Evolutionary conservation across 1,140 invertebrate genomes (phyloP).

Genomic region (Caenorhabditis latens): DNA sequence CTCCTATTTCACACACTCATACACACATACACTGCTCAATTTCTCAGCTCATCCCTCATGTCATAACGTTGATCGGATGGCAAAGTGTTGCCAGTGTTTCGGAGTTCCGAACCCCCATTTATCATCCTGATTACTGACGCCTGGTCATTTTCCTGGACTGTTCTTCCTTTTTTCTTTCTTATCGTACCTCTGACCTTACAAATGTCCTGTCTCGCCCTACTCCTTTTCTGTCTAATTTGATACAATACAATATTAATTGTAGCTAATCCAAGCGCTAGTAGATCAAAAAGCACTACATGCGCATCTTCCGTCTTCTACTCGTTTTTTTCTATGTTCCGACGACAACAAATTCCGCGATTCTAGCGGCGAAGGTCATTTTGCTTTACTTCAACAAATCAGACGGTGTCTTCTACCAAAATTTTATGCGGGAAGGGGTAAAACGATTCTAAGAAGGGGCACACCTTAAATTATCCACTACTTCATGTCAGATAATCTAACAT

Average conservation of each 20-base stretch:
- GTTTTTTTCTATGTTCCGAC: slow-evolving; percentile 42
- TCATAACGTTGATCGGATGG: slow-evolving; percentile 49
- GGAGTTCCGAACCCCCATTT: background rate
- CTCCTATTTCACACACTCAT: slow-evolving; percentile 50
- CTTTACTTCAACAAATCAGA: slow-evolving; percentile 25
- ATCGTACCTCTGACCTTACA: background rate
- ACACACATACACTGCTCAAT: slow-evolving; percentile 54
- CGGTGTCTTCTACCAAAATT: slow-evolving; percentile 19
- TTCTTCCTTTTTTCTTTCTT: background rate
- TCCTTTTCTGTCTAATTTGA: background rate
- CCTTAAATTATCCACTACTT: background rate
- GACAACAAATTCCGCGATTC: slow-evolving; percentile 37
- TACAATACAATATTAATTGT: slow-evolving; percentile 30
- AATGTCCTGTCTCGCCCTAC: background rate
- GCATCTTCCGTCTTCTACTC: slow-evolving; percentile 45
- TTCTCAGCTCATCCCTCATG: slow-evolving; percentile 53
- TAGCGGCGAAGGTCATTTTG: slow-evolving; percentile 38
- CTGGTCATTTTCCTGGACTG: background rate
- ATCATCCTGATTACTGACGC: background rate
- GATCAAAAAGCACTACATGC: slow-evolving; percentile 26
- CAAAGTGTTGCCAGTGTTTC: slow-evolving; percentile 19
- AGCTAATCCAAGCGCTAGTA: slow-evolving; percentile 41
- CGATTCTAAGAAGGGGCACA: background rate
- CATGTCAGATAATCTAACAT: background rate
- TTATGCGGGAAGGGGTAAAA: slow-evolving; percentile 7